phyloP scores from a whole-genome alignment of 2,888 invertebrate species.

The Dolomedes plantarius region DNA sequence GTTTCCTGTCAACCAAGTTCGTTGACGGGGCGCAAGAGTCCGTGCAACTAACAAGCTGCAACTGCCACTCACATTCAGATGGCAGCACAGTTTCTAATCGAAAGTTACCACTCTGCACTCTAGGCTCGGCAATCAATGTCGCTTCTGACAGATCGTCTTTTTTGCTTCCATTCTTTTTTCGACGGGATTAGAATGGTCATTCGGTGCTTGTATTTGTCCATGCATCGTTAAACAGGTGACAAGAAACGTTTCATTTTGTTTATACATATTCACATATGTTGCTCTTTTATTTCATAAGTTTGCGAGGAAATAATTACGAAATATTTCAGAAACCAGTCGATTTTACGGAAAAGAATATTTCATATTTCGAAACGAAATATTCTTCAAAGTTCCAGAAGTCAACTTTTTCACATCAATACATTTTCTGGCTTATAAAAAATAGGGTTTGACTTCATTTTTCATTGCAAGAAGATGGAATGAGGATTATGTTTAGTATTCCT shows the following conservation, averaged over 20 bases:
- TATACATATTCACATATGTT: too few species aligned
- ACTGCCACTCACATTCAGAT: slow-evolving; percentile 67
- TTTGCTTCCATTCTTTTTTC: background rate
- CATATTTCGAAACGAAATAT: too few species aligned
- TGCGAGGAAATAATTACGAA: too few species aligned
- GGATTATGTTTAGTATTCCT: too few species aligned
- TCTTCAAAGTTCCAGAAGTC: too few species aligned
- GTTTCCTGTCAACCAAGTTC: slow-evolving; percentile 49
- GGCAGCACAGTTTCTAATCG: slow-evolving; percentile 54
- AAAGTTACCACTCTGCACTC: slow-evolving; percentile 51
- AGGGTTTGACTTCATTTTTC: too few species aligned
- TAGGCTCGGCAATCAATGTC: slow-evolving; percentile 41
- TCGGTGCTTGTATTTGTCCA: background rate
- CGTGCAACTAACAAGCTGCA: slow-evolving; percentile 56
- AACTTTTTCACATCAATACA: too few species aligned
- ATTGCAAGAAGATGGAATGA: too few species aligned
- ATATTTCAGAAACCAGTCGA: too few species aligned
- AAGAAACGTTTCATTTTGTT: background rate
- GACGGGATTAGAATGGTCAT: background rate
- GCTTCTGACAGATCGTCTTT: slow-evolving; percentile 8
- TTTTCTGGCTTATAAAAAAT: too few species aligned
- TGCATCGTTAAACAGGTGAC: background rate
- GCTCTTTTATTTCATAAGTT: too few species aligned
- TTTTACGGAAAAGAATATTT: too few species aligned
- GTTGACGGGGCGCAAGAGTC: slow-evolving; percentile 52